Conservation (phyloP, 2,113 vertebrate genomes). For the Himantopus leucocephalus region DNA sequence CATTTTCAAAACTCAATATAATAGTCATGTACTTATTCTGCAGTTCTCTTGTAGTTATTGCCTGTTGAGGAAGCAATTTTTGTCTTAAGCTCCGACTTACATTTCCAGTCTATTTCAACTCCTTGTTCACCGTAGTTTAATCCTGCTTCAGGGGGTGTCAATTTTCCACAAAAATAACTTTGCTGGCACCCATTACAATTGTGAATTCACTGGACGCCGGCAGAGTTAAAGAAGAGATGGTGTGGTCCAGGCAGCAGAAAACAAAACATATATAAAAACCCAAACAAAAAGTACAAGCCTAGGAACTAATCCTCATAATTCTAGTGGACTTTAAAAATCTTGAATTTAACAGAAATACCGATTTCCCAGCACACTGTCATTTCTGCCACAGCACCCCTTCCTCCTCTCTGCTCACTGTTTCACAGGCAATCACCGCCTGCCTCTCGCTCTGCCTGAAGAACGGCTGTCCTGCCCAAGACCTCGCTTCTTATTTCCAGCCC, state of each 20-base stretch:
- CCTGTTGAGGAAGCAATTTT: constrained; percentile 60
- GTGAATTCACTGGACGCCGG: constrained; percentile 23
- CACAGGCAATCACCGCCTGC: neutral
- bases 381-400: constrained; percentile 18
- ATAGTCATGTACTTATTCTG: constrained; percentile 32
- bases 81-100: constrained; percentile 48
- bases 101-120: constrained; percentile 56
- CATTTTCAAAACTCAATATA: constrained; percentile 42
- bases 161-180: constrained; percentile 78
- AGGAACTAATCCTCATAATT: neutral
- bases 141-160: constrained; percentile 61
- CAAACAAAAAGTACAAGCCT: neutral
- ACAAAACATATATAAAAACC: neutral
- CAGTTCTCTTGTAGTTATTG: constrained; percentile 32
- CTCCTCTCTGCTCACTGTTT: neutral
- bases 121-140: constrained; percentile 39
- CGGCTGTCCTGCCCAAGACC: neutral
- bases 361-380: neutral
- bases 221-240: constrained; percentile 14
- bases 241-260: neutral
- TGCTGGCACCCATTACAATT: constrained; percentile 41
- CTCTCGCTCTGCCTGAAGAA: neutral
- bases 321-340: neutral
- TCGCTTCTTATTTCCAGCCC: neutral
- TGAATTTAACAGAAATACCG: neutral